A percentile compares a stretch with the other conserved stretches of the same genome.
phyloP scores from a whole-genome alignment of 2,113 vertebrate species.

The Junco hyemalis region DNA sequence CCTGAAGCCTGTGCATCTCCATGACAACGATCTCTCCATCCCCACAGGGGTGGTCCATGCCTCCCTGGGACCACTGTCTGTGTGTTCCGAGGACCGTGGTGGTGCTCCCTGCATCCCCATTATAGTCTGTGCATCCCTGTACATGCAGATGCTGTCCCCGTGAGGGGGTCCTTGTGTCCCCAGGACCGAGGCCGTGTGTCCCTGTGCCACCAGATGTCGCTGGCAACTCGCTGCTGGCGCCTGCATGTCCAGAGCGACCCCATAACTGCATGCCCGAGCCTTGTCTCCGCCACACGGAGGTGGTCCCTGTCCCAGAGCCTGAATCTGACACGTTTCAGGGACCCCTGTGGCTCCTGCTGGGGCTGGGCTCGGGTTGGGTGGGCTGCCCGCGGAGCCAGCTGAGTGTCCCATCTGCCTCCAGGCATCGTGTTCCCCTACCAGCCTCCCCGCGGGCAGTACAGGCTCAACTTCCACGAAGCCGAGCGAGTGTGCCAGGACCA shows the following conservation, averaged over 20 bases:
- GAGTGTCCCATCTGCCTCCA: slow-evolving; percentile 21
- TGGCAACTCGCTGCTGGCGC: background rate
- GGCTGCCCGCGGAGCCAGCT: background rate
- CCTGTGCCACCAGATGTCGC: slow-evolving; percentile 62
- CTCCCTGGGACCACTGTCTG: background rate
- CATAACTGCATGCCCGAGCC: background rate
- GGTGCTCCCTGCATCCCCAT: background rate
- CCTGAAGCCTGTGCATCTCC: background rate
- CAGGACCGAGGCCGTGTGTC: background rate
- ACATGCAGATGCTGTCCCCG: background rate
- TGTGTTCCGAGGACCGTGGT: background rate
- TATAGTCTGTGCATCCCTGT: background rate
- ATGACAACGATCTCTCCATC: rapidly evolving
- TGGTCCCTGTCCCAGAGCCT: background rate
- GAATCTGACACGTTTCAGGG: background rate
- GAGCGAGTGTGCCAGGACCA: slow-evolving; percentile 82
- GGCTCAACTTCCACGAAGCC: slow-evolving; percentile 83
- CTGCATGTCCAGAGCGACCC: background rate
- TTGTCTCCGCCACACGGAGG: background rate
- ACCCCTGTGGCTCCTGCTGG: background rate
- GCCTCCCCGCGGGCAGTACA: slow-evolving; percentile 84
- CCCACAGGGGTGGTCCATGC: rapidly evolving
- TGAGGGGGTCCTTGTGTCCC: background rate
- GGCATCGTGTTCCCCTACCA: slow-evolving; percentile 93
- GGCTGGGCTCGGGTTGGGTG: background rate